A percentile compares a stretch with the other conserved stretches of the same genome.
Conservation (phyloP, 1,140 invertebrate species). For the Steinernema khuongi region DNA sequence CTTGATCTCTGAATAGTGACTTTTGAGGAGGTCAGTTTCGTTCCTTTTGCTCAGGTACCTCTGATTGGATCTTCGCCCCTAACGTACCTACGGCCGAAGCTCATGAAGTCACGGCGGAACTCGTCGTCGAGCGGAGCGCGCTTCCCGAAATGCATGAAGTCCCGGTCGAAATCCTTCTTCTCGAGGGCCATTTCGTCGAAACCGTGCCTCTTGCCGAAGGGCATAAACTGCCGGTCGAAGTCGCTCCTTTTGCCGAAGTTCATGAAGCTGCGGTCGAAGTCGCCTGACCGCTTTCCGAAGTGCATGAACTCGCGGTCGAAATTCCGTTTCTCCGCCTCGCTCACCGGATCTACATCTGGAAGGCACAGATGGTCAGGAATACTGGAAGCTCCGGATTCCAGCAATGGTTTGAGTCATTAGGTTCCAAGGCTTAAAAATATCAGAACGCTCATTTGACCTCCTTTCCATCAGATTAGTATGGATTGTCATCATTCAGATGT, state of each 20-base stretch:
- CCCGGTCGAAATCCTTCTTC: slow-evolving; percentile 8
- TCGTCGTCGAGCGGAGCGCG: not conserved
- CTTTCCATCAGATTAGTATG: no score
- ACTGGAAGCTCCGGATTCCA: no score
- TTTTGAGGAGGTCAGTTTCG: no score
- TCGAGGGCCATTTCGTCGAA: not conserved
- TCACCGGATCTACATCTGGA: not conserved
- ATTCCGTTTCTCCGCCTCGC: slow-evolving; percentile 14
- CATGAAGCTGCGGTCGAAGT: slow-evolving; percentile 12
- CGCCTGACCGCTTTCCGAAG: slow-evolving; percentile 5
- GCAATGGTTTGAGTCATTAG: no score
- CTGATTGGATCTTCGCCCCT: no score
- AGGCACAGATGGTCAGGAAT: no score
- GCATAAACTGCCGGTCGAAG: slow-evolving; percentile 20
- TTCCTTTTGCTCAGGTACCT: no score
- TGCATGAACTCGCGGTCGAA: slow-evolving; percentile 19
- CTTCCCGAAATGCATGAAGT: slow-evolving; percentile 18
- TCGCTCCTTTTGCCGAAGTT: slow-evolving; percentile 12
- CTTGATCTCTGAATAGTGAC: no score
- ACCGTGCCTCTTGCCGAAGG: not conserved
- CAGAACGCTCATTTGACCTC: no score
- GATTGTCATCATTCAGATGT: no score
- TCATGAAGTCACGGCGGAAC: not conserved
- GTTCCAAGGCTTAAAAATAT: no score
- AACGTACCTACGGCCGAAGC: not conserved